Conservation (phyloP, 2,113 vertebrate species). For the rat (Rattus norvegicus) region GRCr8 NC_086021.1:125846501-125847000, state of each 20-base stretch:
- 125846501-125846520: background rate
- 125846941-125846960: background rate
- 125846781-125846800: background rate
- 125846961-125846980: background rate
- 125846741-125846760: background rate
- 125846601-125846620: background rate
- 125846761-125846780: background rate
- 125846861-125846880: background rate
- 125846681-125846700: background rate
- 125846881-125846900: background rate
- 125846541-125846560: constrained; percentile 8
- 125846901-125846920: background rate
- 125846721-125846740: background rate
- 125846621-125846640: background rate
- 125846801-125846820: background rate
- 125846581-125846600: background rate
- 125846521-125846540: background rate
- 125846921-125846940: background rate
- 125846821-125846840: background rate
- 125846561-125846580: constrained; percentile 1
- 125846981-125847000: no score
- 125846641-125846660: background rate
- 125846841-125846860: background rate
- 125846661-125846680: background rate
- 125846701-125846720: background rate